Evolutionary conservation across 1,140 invertebrate species (phyloP), one percentile per base, ranked within the genome.

Genomic region (Diabrotica undecimpunctata): DNA sequence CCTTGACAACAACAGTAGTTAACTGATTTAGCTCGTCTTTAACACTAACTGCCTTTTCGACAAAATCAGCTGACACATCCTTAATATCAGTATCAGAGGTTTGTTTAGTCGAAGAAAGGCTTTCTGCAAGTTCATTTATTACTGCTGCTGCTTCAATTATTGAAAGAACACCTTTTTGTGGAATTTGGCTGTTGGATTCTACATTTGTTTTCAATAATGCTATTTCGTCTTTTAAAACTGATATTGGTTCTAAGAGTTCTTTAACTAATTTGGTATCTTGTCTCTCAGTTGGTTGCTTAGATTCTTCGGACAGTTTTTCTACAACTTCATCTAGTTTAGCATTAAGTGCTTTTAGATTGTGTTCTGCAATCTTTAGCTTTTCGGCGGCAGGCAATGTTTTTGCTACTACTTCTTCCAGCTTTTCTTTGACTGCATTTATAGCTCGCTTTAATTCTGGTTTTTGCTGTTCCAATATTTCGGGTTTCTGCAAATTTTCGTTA

Each of bases 381-480:
- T 46, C 8, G 8, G 5, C 41, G 4, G 2, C 41, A 46, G 41
- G 41, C 52, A 70, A 63, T 6, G 63, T 56, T 46, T 2, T 46
- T 46, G 41, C 41, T 10, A 46, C 8, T 25, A 25, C 25, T 25
- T 46, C n/a, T 10, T 46, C 41, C 8, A 46, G 4, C 6, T 46
- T 8, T 8, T 46, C 8, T 46, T 46, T 46, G 2, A 46, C 41
- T 5, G 41, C 8, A 36, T 52, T 25, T 10, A 70, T n/a, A 56
- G 61, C 66, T 25, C 61, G 14, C 7, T 60, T 54, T 9, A 70
- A 10, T 61, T 70, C 61, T 5, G 59, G 60, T 39, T 63, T 56
- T 12, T 56, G 38, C 10, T 57, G 10, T 39, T 63, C 53, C 2
- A 37, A 35, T 36, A 66, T 46, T 70, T 67, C 50, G 0, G 60